Conservation (phyloP, 2,888 invertebrate genomes). For the Drosophila cognata region DNA sequence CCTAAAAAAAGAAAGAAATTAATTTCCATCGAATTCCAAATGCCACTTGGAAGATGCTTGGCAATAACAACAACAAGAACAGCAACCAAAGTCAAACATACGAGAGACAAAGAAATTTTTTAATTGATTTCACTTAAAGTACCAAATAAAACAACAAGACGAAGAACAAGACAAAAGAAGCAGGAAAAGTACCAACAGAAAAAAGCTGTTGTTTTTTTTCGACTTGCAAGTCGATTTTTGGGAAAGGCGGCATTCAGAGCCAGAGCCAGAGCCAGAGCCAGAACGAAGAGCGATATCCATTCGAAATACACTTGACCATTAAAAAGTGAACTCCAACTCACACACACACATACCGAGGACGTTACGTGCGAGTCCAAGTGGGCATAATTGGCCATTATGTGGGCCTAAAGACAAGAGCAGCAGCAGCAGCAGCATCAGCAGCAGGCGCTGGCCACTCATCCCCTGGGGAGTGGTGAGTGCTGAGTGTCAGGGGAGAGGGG, state of each 20-base stretch:
- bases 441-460: slow-evolving; percentile 3
- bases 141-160: slow-evolving; percentile 46
- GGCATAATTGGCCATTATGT: slow-evolving; percentile 78
- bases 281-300: slow-evolving; percentile 39
- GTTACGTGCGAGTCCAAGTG: slow-evolving; percentile 61
- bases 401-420: slow-evolving; percentile 59
- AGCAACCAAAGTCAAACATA: slow-evolving; percentile 69
- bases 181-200: slow-evolving; percentile 32
- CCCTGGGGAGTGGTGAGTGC: background rate
- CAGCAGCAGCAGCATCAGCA: slow-evolving; percentile 27
- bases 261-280: slow-evolving; percentile 36
- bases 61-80: slow-evolving; percentile 37
- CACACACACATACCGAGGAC: slow-evolving; percentile 2
- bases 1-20: slow-evolving; percentile 68
- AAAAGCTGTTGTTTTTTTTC: slow-evolving; percentile 41
- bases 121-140: slow-evolving; percentile 81
- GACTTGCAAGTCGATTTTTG: slow-evolving; percentile 40
- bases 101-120: slow-evolving; percentile 80
- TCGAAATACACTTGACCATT: slow-evolving; percentile 73
- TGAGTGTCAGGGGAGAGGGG: background rate
- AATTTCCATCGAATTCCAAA: slow-evolving; percentile 79
- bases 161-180: slow-evolving; percentile 32
- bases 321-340: slow-evolving; percentile 58
- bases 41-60: slow-evolving; percentile 70
- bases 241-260: slow-evolving; percentile 44